These are phyloP conservation scores for Campylomormyrus numenius DNA, from an alignment of 2,113 vertebrate genomes.

Conservation along the genomic window DNA sequence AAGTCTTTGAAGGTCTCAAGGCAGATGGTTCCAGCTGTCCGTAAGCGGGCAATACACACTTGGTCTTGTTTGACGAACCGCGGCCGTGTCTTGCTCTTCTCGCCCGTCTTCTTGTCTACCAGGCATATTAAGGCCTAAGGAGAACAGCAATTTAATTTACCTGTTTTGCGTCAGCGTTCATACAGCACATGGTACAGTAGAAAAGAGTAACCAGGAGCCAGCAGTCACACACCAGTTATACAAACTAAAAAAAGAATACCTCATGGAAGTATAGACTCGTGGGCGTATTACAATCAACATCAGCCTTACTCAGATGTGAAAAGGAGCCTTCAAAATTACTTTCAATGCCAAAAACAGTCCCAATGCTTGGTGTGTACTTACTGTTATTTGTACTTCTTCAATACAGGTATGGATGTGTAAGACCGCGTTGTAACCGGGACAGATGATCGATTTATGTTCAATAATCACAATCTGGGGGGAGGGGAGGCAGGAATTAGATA, in stretches of 20 bases:
- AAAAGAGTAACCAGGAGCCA: not conserved
- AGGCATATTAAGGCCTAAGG: constrained; percentile 95
- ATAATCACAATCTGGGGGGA: constrained; percentile 90
- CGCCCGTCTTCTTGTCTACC: constrained; percentile 98
- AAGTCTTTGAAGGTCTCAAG: constrained; percentile 99
- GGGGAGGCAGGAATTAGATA: not conserved
- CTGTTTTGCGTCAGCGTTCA: not conserved
- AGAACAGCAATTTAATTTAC: not conserved
- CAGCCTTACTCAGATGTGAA: not conserved
- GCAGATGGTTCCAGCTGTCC: constrained; percentile 93
- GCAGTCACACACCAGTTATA: not conserved
- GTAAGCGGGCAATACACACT: constrained; percentile 92
- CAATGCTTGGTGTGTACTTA: constrained; percentile 54
- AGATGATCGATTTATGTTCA: constrained; percentile 99
- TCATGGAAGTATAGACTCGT: not conserved
- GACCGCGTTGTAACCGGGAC: constrained; percentile 97
- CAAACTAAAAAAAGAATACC: not conserved
- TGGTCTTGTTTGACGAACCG: constrained; percentile 99
- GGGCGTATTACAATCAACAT: not conserved
- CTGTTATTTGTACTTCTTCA: constrained; percentile 97
- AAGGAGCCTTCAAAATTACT: not conserved
- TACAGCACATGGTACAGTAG: not conserved
- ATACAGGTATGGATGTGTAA: constrained; percentile 98
- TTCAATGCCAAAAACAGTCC: not conserved
- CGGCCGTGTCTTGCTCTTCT: constrained; percentile 94